phyloP scores from a whole-genome alignment of 2,113 vertebrate species.

The Rhinolophus sinicus region DNA sequence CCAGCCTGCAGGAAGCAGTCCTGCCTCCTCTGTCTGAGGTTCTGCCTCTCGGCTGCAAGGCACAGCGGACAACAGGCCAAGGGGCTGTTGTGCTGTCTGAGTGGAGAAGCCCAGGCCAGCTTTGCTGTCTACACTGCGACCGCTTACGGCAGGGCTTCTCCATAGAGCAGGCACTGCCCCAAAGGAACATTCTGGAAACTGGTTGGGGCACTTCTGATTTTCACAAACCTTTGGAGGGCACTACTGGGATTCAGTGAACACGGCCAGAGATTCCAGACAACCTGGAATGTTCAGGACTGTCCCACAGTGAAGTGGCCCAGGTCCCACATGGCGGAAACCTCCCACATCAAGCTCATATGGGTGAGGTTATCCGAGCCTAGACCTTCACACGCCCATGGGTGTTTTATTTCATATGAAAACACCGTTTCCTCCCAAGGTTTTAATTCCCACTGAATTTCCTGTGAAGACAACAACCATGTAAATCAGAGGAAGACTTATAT shows the following conservation, averaged over 20 bases:
- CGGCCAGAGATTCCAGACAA: not conserved
- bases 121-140: not conserved
- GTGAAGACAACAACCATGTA: not conserved
- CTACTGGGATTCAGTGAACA: not conserved
- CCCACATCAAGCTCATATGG: fast-evolving
- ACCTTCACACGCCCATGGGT: not conserved
- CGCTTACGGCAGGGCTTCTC: not conserved
- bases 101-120: not conserved
- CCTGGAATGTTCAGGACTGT: not conserved
- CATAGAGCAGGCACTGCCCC: not conserved
- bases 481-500: not conserved
- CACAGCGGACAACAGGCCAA: not conserved
- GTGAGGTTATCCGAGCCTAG: not conserved
- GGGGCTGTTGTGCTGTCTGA: not conserved
- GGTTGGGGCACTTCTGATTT: not conserved
- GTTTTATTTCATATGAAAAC: not conserved
- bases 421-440: not conserved
- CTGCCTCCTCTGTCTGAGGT: not conserved
- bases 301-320: fast-evolving
- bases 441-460: not conserved
- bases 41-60: not conserved
- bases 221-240: not conserved
- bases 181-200: not conserved
- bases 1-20: not conserved
- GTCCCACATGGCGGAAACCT: not conserved